These are phyloP conservation scores for Anser cygnoides DNA, from an alignment of 2,113 vertebrate genomes.

Conservation along the genomic window DNA sequence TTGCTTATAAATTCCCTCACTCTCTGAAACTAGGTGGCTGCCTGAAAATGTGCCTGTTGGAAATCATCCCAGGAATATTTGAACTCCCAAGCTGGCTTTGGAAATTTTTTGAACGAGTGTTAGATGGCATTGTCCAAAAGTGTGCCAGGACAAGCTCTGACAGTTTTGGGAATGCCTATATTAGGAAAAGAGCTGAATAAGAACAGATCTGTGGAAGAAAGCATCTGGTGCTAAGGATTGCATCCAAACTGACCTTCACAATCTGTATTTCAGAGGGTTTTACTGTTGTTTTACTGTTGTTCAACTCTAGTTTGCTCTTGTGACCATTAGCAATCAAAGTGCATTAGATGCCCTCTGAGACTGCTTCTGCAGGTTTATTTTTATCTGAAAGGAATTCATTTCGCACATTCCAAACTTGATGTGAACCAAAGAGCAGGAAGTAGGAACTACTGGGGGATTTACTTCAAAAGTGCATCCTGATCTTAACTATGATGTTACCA, in stretches of 20 bases:
- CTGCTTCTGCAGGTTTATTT: constrained; percentile 42
- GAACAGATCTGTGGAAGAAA: not conserved
- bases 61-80: constrained; percentile 30
- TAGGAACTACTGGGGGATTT: constrained; percentile 22
- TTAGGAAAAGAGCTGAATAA: constrained; percentile 1
- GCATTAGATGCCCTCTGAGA: constrained; percentile 8
- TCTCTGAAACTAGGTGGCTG: constrained; percentile 21
- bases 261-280: not conserved
- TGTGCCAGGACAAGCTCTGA: constrained; percentile 16
- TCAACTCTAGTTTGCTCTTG: not conserved
- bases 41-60: constrained; percentile 27
- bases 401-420: constrained; percentile 44
- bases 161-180: not conserved
- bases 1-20: not conserved
- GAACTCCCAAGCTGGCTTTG: not conserved
- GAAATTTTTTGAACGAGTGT: not conserved
- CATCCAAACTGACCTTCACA: not conserved
- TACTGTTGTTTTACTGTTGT: not conserved
- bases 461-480: not conserved
- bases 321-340: constrained; percentile 25
- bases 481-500: constrained; percentile 1
- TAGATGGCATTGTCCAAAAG: constrained; percentile 19
- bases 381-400: constrained; percentile 54
- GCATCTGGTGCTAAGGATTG: not conserved
- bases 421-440: constrained; percentile 48